Evolutionary conservation across 2,888 invertebrate species (phyloP).

Genomic region (Hemicrepidius hirtus): DNA sequence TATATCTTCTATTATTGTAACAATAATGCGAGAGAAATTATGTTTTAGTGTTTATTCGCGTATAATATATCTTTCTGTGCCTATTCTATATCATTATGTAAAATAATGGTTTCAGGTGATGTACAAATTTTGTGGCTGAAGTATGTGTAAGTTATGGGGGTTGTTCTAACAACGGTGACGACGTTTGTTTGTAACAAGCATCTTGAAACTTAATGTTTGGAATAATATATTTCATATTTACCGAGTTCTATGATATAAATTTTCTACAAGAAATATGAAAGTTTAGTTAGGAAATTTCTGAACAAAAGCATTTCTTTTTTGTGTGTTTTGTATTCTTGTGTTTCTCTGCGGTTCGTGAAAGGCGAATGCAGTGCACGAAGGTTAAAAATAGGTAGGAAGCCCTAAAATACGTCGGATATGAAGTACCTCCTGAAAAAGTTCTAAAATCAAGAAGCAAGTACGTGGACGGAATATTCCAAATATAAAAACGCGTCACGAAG

Average conservation of each 20-base stretch:
- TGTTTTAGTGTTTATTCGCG: too few species aligned
- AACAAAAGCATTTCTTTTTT: not conserved
- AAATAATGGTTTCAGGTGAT: conserved; percentile 1
- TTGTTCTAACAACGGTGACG: not conserved
- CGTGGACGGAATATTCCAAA: conserved; percentile 59
- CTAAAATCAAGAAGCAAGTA: conserved; percentile 54
- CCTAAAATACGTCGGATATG: conserved; percentile 52
- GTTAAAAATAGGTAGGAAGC: conserved; percentile 48
- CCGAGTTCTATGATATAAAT: not conserved
- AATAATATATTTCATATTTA: too few species aligned
- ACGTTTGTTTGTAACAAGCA: too few species aligned
- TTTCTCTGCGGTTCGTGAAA: conserved; percentile 1
- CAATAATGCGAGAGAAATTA: too few species aligned
- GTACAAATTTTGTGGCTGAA: not conserved
- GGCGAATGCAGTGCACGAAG: conserved; percentile 35
- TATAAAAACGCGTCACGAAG: conserved; percentile 58
- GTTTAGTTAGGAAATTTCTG: not conserved
- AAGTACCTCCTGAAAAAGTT: conserved; percentile 51
- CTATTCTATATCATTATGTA: conserved; percentile 1
- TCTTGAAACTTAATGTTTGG: too few species aligned
- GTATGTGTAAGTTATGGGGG: not conserved
- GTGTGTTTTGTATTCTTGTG: conserved; percentile 1
- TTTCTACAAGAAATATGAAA: not conserved
- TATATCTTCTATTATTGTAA: too few species aligned
- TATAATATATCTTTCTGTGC: too few species aligned